Base-by-base conservation (phyloP, 2,888 invertebrate species). In the Hetaerina titia region DNA sequence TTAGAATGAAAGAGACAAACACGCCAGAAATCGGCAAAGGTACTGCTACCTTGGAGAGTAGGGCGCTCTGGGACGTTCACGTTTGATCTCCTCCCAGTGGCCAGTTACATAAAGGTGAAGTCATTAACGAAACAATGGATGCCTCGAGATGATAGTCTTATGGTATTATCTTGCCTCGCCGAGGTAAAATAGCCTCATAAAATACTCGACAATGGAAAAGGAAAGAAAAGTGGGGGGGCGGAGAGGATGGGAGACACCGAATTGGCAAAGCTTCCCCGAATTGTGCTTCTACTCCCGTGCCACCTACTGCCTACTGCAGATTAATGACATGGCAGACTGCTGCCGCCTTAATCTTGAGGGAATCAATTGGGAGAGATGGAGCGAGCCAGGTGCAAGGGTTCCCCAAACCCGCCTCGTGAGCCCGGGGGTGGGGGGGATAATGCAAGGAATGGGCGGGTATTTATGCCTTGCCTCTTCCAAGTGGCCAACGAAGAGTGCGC, bases 81-180 rank as follows among this genome's bases (percentile, higher is more conserved):
- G 81, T 22, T 81, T 81, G 31, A 81, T 81, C 81, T 81, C 81
- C n/a, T 45, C 45, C 31, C 0, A 31, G 31, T 31, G 81, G 81
- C 81, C 25, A 22, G 31, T 22, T 69, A 17, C 69, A 19, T 69
- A 69, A 69, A 69, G 69, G 69, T 69, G 81, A 31, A 31, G 81
- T 81, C 81, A 69, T 69, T 69, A 69, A 69, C 69, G 19, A 69
- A 69, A 69, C 69, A 81, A 81, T 31, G 31, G 81, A 81, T 81
- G 81, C 13, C 15, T 81, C 45, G 81, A 31, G 81, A 81, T 31
- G 81, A 31, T 31, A 31, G 31, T 81, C 81, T 31, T 81, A 31
- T 81, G 31, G 81, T 15, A 25, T 9, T 2, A 25, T 81, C 81
- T 81, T 19, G 81, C 81, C 81, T 31, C 19, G 0, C 69, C 69